phyloP scores from a whole-genome alignment of 2,888 invertebrate species.

The Trissolcus japonicus region DNA sequence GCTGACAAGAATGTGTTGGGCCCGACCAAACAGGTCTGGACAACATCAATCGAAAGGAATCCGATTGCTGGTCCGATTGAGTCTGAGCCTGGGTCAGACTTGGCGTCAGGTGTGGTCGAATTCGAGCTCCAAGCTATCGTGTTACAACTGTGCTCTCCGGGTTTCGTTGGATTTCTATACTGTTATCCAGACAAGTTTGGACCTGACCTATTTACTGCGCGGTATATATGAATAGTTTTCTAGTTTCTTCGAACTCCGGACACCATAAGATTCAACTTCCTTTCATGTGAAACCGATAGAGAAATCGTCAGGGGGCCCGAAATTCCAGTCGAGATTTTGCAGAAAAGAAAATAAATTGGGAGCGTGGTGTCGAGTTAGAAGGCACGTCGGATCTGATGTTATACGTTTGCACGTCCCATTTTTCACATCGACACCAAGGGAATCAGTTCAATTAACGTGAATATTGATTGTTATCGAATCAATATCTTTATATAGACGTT shows the following conservation, averaged over 20 bases:
- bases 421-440: constrained; percentile 26
- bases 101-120: constrained; percentile 45
- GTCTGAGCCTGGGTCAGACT: constrained; percentile 20
- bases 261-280: constrained; percentile 9
- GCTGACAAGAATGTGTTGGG: constrained; percentile 9
- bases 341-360: too few relatives aligned
- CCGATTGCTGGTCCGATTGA: constrained; percentile 38
- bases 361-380: too few relatives aligned
- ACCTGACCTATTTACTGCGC: constrained; percentile 46
- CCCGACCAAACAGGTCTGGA: constrained; percentile 37
- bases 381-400: constrained; percentile 11
- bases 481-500: constrained; percentile 39
- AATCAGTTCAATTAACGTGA: constrained; percentile 31
- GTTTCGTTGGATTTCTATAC: constrained; percentile 22
- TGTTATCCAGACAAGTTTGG: constrained; percentile 53
- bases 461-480: constrained; percentile 35
- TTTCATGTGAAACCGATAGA: constrained; percentile 15
- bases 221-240: constrained; percentile 20
- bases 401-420: constrained; percentile 23
- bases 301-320: constrained; percentile 1
- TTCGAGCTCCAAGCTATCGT: not conserved
- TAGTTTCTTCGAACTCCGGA: constrained; percentile 18
- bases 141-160: not conserved
- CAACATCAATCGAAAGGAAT: constrained; percentile 41
- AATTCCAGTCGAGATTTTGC: too few relatives aligned